Evolutionary conservation across 2,113 vertebrate genomes (phyloP).

Genomic region (Gadus chalcogrammus): DNA sequence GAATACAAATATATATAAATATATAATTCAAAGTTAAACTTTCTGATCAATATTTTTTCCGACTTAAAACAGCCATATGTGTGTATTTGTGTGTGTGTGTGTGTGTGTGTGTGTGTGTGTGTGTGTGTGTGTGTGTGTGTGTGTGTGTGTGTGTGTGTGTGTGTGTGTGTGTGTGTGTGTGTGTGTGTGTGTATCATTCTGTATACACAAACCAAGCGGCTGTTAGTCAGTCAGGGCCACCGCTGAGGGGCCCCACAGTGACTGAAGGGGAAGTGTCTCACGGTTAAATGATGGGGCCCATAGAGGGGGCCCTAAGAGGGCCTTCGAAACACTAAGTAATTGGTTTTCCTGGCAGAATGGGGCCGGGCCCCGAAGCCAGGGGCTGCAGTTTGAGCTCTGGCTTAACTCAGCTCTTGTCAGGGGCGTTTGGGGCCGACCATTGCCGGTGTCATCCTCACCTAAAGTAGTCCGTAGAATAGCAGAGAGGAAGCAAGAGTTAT

Average conservation of each 20-base stretch:
- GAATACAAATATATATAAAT: too few species aligned
- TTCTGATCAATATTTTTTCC: too few species aligned
- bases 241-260: constrained; percentile 31
- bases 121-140: background rate
- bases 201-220: background rate
- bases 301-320: constrained; percentile 38
- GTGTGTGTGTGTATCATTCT: constrained; percentile 3
- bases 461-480: too few species aligned
- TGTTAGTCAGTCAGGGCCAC: constrained; percentile 3
- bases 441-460: background rate
- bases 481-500: too few species aligned
- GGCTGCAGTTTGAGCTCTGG: constrained; percentile 37
- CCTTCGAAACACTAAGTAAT: constrained; percentile 63
- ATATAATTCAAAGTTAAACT: too few species aligned
- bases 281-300: constrained; percentile 61
- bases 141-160: too few species aligned
- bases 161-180: too few species aligned
- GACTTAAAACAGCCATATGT: too few species aligned
- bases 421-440: constrained; percentile 5
- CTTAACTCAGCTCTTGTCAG: constrained; percentile 39
- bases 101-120: too few species aligned
- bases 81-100: too few species aligned
- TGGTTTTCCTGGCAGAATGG: constrained; percentile 72
- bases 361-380: constrained; percentile 52
- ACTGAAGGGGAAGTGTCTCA: constrained; percentile 54